A percentile compares a stretch with the other conserved stretches of the same genome.
These are phyloP conservation scores for Paguma larvata DNA, from an alignment of 2,797 vertebrate genomes.

Conservation along the genomic window DNA sequence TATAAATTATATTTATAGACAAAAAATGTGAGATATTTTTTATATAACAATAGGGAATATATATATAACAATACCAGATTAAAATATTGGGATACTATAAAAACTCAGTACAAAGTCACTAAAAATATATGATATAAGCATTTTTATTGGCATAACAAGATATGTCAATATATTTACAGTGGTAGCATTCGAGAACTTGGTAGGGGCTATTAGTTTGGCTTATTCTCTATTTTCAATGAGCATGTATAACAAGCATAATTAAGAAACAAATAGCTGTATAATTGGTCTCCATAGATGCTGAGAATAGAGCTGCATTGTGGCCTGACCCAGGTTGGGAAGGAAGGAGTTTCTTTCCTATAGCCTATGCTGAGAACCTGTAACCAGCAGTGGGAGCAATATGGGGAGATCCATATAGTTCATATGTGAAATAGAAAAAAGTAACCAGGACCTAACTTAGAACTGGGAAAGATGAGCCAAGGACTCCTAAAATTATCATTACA, in stretches of 20 bases:
- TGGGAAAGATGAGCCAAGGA: neutral
- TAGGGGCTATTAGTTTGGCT: neutral
- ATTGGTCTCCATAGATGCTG: neutral
- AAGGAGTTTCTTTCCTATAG: neutral
- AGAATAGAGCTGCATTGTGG: neutral
- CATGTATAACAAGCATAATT: neutral
- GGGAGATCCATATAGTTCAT: neutral
- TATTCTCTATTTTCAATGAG: neutral
- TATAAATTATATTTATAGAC: no score
- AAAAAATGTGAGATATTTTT: neutral
- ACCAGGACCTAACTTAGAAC: neutral
- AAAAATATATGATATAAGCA: neutral
- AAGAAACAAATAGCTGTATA: neutral
- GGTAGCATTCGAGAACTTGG: neutral
- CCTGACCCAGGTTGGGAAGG: neutral
- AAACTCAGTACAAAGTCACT: neutral
- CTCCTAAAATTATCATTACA: neutral
- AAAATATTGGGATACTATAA: neutral
- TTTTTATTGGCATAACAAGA: neutral
- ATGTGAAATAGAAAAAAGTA: neutral
- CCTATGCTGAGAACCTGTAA: neutral
- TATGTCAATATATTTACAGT: neutral
- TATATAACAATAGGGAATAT: neutral
- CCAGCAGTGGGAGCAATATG: neutral
- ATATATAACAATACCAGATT: neutral